phyloP scores from a whole-genome alignment of 2,888 invertebrate genomes.

The Diloba caeruleocephala region DNA sequence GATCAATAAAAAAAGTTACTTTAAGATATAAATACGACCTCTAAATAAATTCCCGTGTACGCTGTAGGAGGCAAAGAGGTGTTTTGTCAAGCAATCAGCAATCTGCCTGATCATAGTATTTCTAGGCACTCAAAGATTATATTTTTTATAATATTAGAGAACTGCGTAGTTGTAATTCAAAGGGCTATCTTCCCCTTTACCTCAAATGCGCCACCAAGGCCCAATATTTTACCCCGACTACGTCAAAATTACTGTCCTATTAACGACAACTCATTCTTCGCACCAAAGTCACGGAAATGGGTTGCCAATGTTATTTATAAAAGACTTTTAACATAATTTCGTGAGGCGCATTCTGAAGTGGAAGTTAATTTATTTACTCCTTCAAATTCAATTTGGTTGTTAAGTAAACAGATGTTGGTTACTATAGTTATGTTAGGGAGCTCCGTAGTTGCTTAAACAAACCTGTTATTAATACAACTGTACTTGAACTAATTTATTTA shows the following conservation, averaged over 20 bases:
- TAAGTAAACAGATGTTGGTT: slow-evolving; percentile 48
- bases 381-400: slow-evolving; percentile 56
- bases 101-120: too few relatives aligned
- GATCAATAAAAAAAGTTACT: too few relatives aligned
- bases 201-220: slow-evolving; percentile 13
- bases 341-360: slow-evolving; percentile 48
- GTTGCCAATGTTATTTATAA: slow-evolving; percentile 51
- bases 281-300: slow-evolving; percentile 34
- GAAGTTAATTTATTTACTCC: slow-evolving; percentile 66
- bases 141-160: too few relatives aligned
- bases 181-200: slow-evolving; percentile 5
- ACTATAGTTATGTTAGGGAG: slow-evolving; percentile 43
- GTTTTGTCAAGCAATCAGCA: too few relatives aligned
- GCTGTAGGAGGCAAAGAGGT: too few relatives aligned
- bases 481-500: too few relatives aligned
- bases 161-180: slow-evolving; percentile 15
- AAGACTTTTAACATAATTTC: slow-evolving; percentile 63
- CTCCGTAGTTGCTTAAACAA: slow-evolving; percentile 26
- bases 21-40: too few relatives aligned
- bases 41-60: too few relatives aligned
- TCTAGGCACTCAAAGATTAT: too few relatives aligned
- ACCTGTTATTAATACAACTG: slow-evolving; percentile 33
- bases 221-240: slow-evolving; percentile 24
- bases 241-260: slow-evolving; percentile 34
- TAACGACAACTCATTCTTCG: slow-evolving; percentile 25